Evolutionary conservation across 2,888 invertebrate species (phyloP), one percentile per base, ranked within the genome.

Genomic region (Agrotis puta): DNA sequence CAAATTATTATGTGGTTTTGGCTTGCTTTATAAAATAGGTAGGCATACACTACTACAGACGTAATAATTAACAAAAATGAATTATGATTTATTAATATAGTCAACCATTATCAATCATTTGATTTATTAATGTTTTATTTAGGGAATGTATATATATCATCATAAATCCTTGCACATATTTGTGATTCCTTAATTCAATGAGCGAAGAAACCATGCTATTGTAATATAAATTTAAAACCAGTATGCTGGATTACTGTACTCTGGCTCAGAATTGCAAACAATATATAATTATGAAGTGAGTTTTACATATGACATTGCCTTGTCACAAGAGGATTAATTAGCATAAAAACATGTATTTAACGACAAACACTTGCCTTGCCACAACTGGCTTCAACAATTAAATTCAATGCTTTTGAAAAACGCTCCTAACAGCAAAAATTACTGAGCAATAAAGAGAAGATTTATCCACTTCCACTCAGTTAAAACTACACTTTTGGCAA

Each of bases 241-340:
- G 39, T 51, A 45, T 57, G 14, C 27, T 14, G 18, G 4, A 33
- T 20, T 39, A 43, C 24, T 27, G 11, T 24, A 9, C 20, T 48
- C 24, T 22, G 3, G 27, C 16, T n/a, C 43, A 43, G 11, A 39
- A 54, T 50, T 50, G 33, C 53, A 22, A 18, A n/a, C 43, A 43
- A 53, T 13, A 22, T 14, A 62, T 39, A 39, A 11, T 33, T 57
- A 72, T 53, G 43, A 24, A 45, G 33, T 62, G 33, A 62, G 62
- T 50, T 78, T 78, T 62, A 58, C 65, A 76, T 78, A 65, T 50
- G 57, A 62, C 73, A 62, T 74, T 69, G 64, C 43, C 45, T 62
- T 64, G 61, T 20, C 43, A 62, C 47, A 50, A 24, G 18, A 64
- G 13, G 47, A 56, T 67, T 59, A 61, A 61, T 79, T 68, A 50